phyloP scores from a whole-genome alignment of 2,888 invertebrate species.

The Andrena dorsata region DNA sequence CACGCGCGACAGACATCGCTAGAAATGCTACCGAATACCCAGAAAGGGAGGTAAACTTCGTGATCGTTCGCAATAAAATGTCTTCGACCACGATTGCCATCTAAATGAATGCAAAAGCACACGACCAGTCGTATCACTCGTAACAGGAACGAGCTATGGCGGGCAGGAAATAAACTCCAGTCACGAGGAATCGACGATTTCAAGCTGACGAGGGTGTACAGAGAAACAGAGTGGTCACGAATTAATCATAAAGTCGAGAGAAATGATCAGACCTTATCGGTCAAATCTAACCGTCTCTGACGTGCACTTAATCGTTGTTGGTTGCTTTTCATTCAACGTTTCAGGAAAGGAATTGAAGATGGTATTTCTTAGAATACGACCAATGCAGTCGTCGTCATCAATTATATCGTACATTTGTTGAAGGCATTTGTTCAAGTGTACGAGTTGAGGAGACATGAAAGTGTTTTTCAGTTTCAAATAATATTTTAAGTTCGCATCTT shows the following conservation, averaged over 20 bases:
- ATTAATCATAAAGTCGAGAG: slow-evolving; percentile 53
- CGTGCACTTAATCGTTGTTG: slow-evolving; percentile 44
- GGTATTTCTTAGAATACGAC: neutral
- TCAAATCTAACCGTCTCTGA: slow-evolving; percentile 42
- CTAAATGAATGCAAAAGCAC: slow-evolving; percentile 78
- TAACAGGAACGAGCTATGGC: slow-evolving; percentile 48
- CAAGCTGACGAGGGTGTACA: slow-evolving; percentile 3
- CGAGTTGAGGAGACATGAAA: no score
- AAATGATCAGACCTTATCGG: slow-evolving; percentile 54
- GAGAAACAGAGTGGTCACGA: slow-evolving; percentile 24
- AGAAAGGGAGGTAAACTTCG: slow-evolving; percentile 69
- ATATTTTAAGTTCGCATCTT: no score
- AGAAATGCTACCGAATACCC: slow-evolving; percentile 40
- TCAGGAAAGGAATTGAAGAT: neutral
- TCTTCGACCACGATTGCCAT: slow-evolving; percentile 74
- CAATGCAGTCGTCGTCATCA: neutral
- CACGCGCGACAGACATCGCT: slow-evolving; percentile 29
- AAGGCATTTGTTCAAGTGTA: no score
- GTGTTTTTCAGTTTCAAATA: no score
- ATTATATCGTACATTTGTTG: no score
- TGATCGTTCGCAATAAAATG: slow-evolving; percentile 81
- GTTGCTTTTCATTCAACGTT: slow-evolving; percentile 27
- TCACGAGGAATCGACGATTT: slow-evolving; percentile 53
- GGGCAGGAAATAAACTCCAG: slow-evolving; percentile 45
- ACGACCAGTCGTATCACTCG: slow-evolving; percentile 58